Evolutionary conservation across 2,888 invertebrate genomes (phyloP), one percentile per base, ranked within the genome.

Genomic region (Phaedon cochleariae): DNA sequence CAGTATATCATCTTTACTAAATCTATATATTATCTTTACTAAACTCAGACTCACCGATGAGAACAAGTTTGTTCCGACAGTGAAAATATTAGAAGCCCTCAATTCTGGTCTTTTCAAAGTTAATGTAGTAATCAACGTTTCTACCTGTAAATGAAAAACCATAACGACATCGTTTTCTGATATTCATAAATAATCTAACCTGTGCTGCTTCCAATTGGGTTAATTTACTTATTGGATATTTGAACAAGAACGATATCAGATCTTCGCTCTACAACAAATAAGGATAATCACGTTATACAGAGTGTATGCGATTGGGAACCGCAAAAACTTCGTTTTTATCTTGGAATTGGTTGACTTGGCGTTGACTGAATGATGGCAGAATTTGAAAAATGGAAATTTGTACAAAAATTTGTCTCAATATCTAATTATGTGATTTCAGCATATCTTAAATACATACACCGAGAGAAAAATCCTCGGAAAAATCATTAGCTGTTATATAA

Each of bases 221-320:
- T 26, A 80, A 67, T 66, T 72, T 74, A 67, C 74, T 80, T 59
- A 79, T 76, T 20, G 78, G 78, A 69, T 75, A 80, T 70, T 74
- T 77, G 68, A 74, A 77, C 49, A 80, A 64, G 63, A 73, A 77
- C n/a, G 77, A 76, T 62, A 78, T 67, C 26, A 79, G 74, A 63
- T 77, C 78, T 53, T 77, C 72, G 57, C 68, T 76, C 80, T 80
- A 69, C 65, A 77, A 77, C 57, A 71, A 70, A 73, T 59, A 52
- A 31, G n/a, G n/a, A n/a, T n/a, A 41, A 41, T 15, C 15, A 26
- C 26, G 26, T 3, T 26, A 26, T 26, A 26, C 7, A 52, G 49
- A n/a, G n/a, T n/a, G n/a, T n/a, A n/a, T n/a, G n/a, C n/a, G n/a
- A n/a, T n/a, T n/a, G n/a, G n/a, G n/a, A n/a, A n/a, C n/a, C n/a